These are phyloP conservation scores for Nothura maculosa DNA, from an alignment of 2,797 vertebrate species.

Conservation along the genomic window DNA sequence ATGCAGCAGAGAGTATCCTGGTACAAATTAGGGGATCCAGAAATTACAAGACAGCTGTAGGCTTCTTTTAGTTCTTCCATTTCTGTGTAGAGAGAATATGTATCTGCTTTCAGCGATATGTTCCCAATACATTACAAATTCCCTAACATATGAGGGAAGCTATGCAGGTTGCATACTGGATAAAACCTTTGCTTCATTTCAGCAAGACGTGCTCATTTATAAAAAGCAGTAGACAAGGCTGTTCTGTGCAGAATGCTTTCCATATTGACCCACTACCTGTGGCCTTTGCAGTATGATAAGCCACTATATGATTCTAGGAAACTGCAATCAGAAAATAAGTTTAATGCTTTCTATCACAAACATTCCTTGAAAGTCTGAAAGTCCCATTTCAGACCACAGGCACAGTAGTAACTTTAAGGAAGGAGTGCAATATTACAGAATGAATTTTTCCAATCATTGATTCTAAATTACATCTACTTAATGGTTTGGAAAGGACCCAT, in stretches of 20 bases:
- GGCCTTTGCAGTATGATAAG: neutral
- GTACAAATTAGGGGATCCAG: neutral
- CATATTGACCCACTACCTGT: neutral
- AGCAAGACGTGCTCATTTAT: neutral
- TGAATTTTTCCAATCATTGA: slow-evolving; percentile 8
- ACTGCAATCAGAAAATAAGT: neutral
- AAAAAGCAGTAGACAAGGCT: neutral
- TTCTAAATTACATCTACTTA: slow-evolving; percentile 55
- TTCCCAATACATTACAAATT: neutral
- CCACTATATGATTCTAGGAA: neutral
- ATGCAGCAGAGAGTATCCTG: neutral
- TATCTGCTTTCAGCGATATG: neutral
- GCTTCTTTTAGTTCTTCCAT: neutral
- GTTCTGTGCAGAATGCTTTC: neutral
- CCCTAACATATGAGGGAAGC: neutral
- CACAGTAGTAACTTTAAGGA: neutral
- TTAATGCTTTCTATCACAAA: neutral
- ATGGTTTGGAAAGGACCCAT: slow-evolving; percentile 58
- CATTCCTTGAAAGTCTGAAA: neutral
- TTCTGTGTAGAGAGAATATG: neutral
- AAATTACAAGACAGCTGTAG: neutral
- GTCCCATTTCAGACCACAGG: neutral
- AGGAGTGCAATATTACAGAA: slow-evolving; percentile 29
- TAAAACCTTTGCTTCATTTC: neutral
- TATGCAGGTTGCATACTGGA: neutral